A percentile compares a stretch with the other conserved stretches of the same genome.
These are phyloP conservation scores for Muricea muricata DNA, from an alignment of 92 coral and sea anemone genomes.

Conservation along the genomic window DNA sequence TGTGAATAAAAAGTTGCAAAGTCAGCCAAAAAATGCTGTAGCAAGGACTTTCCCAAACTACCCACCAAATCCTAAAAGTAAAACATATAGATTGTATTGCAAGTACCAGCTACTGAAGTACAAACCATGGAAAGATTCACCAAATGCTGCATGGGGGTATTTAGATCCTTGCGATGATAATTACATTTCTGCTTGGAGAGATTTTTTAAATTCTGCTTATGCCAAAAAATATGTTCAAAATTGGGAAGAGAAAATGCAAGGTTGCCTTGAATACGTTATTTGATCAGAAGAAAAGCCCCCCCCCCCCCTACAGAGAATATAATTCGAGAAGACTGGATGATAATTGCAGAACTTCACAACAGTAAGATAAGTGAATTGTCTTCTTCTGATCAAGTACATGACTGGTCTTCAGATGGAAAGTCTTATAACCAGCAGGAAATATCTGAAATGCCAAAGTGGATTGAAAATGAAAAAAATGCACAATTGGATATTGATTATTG, in stretches of 20 bases:
- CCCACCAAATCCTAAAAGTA: constrained; percentile 1
- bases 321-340: constrained; percentile 16
- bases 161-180: neutral
- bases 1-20: constrained; percentile 1
- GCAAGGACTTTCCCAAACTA: neutral
- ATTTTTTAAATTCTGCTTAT: neutral
- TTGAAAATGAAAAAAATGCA: constrained; percentile 38
- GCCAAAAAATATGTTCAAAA: constrained; percentile 4
- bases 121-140: constrained; percentile 3
- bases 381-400: neutral
- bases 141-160: constrained; percentile 5
- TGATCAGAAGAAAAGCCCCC: neutral
- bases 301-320: neutral
- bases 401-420: constrained; percentile 3
- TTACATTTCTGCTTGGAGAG: constrained; percentile 8
- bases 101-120: constrained; percentile 18
- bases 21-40: constrained; percentile 7
- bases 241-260: constrained; percentile 10
- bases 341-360: neutral
- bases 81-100: neutral
- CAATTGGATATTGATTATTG: neutral
- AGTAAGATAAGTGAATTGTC: neutral
- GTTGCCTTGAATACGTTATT: neutral
- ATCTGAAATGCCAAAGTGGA: constrained; percentile 73
- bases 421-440: constrained; percentile 37